phyloP scores from a whole-genome alignment of 2,113 vertebrate genomes.

The Greenwoodochromis staneri region DNA sequence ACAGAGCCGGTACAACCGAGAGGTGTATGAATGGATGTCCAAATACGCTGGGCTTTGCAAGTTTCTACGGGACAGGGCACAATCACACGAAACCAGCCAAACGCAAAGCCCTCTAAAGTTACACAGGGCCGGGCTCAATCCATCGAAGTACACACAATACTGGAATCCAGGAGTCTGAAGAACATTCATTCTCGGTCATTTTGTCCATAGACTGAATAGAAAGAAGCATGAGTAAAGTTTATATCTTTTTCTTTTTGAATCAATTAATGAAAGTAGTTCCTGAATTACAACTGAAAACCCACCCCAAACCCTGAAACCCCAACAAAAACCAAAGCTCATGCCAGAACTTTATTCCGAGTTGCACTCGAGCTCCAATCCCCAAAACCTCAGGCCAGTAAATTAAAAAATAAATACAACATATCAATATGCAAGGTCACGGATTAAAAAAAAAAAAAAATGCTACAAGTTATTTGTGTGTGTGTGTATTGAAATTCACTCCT shows the following conservation, averaged over 20 bases:
- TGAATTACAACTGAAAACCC: constrained; percentile 49
- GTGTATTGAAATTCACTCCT: constrained; percentile 60
- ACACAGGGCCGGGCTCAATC: constrained; percentile 52
- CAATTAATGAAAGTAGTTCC: constrained; percentile 53
- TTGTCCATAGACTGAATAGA: constrained; percentile 56
- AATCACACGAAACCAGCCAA: constrained; percentile 51
- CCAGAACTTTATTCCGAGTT: constrained; percentile 25
- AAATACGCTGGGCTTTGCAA: not conserved
- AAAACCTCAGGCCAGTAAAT: constrained; percentile 57
- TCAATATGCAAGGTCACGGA: constrained; percentile 59
- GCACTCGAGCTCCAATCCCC: constrained; percentile 57
- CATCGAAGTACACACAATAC: constrained; percentile 45
- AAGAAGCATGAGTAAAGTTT: constrained; percentile 54
- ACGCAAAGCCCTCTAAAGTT: constrained; percentile 45
- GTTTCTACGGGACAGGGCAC: constrained; percentile 33
- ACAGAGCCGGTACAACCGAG: not conserved
- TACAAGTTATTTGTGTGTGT: constrained; percentile 59
- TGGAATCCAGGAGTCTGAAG: constrained; percentile 46
- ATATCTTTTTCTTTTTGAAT: constrained; percentile 46
- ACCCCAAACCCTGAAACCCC: not conserved
- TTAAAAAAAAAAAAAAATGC: constrained; percentile 53
- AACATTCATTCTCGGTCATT: constrained; percentile 60
- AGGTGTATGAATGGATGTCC: not conserved
- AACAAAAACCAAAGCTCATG: constrained; percentile 17
- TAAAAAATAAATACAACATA: constrained; percentile 68